Percentiles rank a stretch among this genome's conserved stretches.
phyloP scores from a whole-genome alignment of 2,797 vertebrate genomes.

The Trichosurus vulpecula region DNA sequence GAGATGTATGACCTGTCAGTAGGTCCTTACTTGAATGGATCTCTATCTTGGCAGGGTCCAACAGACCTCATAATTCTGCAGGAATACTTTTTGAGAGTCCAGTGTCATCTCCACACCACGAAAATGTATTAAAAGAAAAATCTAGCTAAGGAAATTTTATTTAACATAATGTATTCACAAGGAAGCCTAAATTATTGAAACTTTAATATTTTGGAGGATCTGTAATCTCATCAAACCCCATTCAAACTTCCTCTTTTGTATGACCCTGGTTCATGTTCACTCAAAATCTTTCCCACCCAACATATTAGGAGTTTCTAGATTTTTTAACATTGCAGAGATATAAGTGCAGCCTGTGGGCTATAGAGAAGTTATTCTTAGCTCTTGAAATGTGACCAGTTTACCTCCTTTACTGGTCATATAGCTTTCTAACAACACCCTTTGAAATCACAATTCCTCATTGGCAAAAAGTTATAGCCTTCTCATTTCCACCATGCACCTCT shows the following conservation, averaged over 20 bases:
- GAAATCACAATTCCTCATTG: background rate
- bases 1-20: background rate
- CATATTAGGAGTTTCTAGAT: background rate
- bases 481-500: background rate
- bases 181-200: background rate
- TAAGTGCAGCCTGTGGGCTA: background rate
- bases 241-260: background rate
- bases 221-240: too few species aligned
- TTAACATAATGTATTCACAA: background rate
- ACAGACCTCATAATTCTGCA: background rate
- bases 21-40: background rate
- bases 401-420: background rate
- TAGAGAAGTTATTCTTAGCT: background rate
- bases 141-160: background rate
- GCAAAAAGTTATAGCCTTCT: background rate
- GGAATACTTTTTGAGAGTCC: background rate
- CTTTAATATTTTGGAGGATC: background rate
- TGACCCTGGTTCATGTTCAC: background rate
- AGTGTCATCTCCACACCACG: background rate
- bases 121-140: background rate
- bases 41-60: too few species aligned
- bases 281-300: background rate
- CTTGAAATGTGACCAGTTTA: background rate
- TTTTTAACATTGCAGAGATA: background rate
- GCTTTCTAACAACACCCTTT: background rate